These are phyloP conservation scores for Myotis lucifugus DNA, from an alignment of 2,113 vertebrate genomes.

Conservation along the genomic window DNA sequence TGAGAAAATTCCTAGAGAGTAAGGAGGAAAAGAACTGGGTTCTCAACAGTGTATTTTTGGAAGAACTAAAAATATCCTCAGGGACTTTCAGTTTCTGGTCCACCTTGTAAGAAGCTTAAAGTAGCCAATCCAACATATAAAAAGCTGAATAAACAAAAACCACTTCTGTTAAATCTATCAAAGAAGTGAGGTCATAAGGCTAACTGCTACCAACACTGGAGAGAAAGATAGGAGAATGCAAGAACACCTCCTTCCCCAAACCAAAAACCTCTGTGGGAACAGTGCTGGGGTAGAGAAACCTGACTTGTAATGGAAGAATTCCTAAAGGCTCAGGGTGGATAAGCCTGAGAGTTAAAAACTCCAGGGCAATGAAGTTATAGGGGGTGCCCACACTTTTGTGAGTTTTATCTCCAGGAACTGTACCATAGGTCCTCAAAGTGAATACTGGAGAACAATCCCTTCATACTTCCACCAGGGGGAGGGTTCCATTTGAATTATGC, in stretches of 20 bases:
- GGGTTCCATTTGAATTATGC: background rate
- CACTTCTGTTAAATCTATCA: background rate
- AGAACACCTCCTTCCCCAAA: background rate
- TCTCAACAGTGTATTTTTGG: constrained; percentile 36
- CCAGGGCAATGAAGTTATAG: background rate
- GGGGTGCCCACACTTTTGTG: accelerated
- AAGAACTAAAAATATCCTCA: constrained; percentile 49
- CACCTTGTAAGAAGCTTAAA: background rate
- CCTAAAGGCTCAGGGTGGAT: background rate
- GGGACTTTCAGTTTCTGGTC: background rate
- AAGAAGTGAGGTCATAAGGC: background rate
- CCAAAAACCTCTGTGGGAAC: background rate
- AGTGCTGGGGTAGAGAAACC: background rate
- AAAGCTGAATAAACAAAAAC: background rate
- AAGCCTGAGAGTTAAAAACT: background rate
- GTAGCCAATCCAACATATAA: background rate
- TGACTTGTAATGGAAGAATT: background rate
- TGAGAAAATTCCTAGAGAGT: constrained; percentile 70
- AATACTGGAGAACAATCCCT: background rate
- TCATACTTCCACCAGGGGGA: background rate
- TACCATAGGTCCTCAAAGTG: background rate
- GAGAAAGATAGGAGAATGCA: background rate
- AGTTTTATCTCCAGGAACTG: background rate
- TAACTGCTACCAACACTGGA: background rate
- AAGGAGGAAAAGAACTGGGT: constrained; percentile 19